Base-by-base conservation (phyloP, 2,113 vertebrate genomes). In the Scatophagus argus region DNA sequence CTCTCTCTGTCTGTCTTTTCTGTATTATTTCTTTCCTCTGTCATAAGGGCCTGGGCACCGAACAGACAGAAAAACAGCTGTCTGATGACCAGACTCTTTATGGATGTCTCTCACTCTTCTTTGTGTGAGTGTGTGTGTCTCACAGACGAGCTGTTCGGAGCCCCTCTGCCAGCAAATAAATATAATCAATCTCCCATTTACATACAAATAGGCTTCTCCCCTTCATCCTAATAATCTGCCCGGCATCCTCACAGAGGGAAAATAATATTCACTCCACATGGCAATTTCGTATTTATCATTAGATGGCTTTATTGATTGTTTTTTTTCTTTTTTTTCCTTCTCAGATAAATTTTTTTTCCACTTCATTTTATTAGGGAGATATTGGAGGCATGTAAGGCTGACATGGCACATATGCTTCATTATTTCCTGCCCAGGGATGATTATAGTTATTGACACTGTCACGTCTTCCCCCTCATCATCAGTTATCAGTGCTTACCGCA, bases 371-470 rank as follows among this genome's bases (percentile, higher is more conserved):
- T 94, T 92, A 93, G 78, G 87, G 93, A n/a, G 89, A 94, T 94
- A 94, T 92, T 91, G 94, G 93, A 93, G 90, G 63, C 89, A 91
- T 90, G 92, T 92, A 84, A 80, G 90, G 88, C 82, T 89, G 93
- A 93, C 89, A 90, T 65, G 87, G 78, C 82, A 68, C 93, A 91
- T 82, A 85, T 55, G 87, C 84, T 95, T 96, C 95, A 95, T 97
- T 96, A 96, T 95, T 95, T 95, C 88, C 94, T 87, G 85, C 90
- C 94, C 77, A 67, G 77, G 75, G 93, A 89, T 90, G 91, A 93
- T 96, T 96, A 96, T 93, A 88, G 94, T 91, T 96, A 97, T 96
- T 96, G 95, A 96, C 93, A 89, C 81, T 94, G 95, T 97, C 96
- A 96, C 91, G 94, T 96, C 95, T 88, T 87, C 89, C 68, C 67